phyloP scores from a whole-genome alignment of 2,113 vertebrate genomes.

The Lanius ludovicianus region DNA sequence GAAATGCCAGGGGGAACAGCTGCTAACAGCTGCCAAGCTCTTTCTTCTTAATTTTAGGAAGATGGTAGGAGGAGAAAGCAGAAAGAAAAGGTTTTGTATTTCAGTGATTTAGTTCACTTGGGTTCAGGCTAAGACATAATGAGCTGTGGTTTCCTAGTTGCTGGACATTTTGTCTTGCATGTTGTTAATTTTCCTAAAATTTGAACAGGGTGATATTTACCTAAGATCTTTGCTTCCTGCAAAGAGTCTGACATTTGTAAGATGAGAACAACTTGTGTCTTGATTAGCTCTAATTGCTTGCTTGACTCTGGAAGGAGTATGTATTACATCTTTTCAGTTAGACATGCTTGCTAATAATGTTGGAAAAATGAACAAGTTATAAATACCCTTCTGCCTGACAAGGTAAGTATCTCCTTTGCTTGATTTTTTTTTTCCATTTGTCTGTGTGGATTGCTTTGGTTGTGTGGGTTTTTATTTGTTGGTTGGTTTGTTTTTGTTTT shows the following conservation, averaged over 20 bases:
- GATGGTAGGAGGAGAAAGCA: not conserved
- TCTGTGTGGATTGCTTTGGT: not conserved
- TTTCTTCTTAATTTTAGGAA: not conserved
- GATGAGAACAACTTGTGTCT: not conserved
- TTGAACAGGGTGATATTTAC: not conserved
- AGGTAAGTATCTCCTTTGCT: not conserved
- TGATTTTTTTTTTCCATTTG: not conserved
- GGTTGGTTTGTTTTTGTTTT: not conserved
- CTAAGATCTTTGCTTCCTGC: not conserved
- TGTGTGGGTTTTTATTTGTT: not conserved
- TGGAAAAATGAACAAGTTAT: not conserved
- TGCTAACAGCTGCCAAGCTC: not conserved
- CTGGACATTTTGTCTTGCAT: not conserved
- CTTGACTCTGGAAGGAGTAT: not conserved
- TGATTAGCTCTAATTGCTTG: slow-evolving; percentile 8
- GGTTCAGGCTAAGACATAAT: not conserved
- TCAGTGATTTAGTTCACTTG: not conserved
- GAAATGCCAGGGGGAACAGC: not conserved
- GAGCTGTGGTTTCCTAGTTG: not conserved
- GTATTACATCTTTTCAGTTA: not conserved
- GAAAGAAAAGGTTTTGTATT: not conserved
- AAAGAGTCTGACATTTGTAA: not conserved
- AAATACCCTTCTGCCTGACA: not conserved
- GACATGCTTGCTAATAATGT: not conserved
- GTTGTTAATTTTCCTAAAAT: not conserved